Conservation (phyloP, 2,113 vertebrate species). For the Zosterops hypoxanthus region DNA sequence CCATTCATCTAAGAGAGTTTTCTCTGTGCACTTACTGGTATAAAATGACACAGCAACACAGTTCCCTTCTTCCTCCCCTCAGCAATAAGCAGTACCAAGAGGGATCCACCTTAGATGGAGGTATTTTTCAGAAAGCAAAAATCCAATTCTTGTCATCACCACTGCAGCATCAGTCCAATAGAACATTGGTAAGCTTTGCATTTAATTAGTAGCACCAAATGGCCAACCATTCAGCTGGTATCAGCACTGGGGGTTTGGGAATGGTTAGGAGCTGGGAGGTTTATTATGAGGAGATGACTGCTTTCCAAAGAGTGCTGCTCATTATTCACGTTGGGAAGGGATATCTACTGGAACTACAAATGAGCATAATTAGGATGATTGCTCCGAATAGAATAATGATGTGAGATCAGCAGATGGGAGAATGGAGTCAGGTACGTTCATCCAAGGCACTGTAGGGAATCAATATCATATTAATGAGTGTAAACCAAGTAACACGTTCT, state of each 20-base stretch:
- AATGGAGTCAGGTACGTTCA: slow-evolving; percentile 26
- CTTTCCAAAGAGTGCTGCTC: not conserved
- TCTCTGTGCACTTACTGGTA: not conserved
- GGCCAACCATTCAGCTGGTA: not conserved
- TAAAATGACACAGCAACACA: not conserved
- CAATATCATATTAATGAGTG: not conserved
- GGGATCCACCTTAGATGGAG: rapidly evolving
- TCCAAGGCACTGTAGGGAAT: slow-evolving; percentile 10
- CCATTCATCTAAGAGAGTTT: not conserved
- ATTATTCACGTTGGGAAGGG: not conserved
- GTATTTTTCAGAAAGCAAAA: not conserved
- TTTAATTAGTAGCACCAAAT: not conserved
- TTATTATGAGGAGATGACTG: not conserved
- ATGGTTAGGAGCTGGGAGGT: not conserved
- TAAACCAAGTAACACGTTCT: not conserved
- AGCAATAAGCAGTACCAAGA: not conserved
- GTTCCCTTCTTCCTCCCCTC: not conserved
- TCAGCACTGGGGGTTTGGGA: not conserved
- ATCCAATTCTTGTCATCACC: not conserved
- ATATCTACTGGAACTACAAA: slow-evolving; percentile 32
- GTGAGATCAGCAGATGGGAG: slow-evolving; percentile 23
- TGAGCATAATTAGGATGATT: slow-evolving; percentile 19
- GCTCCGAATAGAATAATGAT: not conserved
- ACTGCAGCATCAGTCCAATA: not conserved
- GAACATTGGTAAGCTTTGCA: not conserved